A percentile compares a stretch with the other conserved stretches of the same genome.
phyloP scores from a whole-genome alignment of 2,113 vertebrate species.

The Xenopus tropicalis region DNA sequence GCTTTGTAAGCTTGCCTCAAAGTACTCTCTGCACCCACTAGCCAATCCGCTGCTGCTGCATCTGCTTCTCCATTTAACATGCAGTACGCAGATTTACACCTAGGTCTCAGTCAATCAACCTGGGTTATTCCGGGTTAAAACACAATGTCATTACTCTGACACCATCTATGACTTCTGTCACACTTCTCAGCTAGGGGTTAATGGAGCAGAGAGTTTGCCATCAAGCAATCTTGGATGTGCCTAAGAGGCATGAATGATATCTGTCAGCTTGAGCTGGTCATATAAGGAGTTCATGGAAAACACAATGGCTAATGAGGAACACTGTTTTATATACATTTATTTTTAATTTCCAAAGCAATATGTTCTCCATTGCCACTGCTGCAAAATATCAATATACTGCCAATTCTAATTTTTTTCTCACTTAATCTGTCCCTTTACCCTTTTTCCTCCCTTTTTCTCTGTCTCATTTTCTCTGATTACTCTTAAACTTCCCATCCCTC shows the following conservation, averaged over 20 bases:
- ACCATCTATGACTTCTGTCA: conserved; percentile 26
- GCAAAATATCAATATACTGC: too few relatives aligned
- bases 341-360: too few relatives aligned
- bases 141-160: conserved; percentile 25
- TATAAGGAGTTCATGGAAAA: neutral
- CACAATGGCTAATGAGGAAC: neutral
- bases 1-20: neutral
- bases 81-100: neutral
- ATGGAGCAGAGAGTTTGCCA: conserved; percentile 15
- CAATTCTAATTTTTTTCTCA: too few relatives aligned
- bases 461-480: too few relatives aligned
- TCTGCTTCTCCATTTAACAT: neutral
- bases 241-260: neutral
- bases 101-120: conserved; percentile 16
- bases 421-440: too few relatives aligned
- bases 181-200: conserved; percentile 18
- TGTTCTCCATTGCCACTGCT: too few relatives aligned
- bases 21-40: neutral
- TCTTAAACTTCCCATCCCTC: too few relatives aligned
- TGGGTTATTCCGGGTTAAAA: conserved; percentile 24
- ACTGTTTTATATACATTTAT: too few relatives aligned
- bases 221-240: conserved; percentile 17
- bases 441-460: too few relatives aligned
- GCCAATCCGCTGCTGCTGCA: conserved; percentile 8
- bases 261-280: neutral